phyloP scores from a whole-genome alignment of 2,888 invertebrate species.

The Athetis lepigone region DNA sequence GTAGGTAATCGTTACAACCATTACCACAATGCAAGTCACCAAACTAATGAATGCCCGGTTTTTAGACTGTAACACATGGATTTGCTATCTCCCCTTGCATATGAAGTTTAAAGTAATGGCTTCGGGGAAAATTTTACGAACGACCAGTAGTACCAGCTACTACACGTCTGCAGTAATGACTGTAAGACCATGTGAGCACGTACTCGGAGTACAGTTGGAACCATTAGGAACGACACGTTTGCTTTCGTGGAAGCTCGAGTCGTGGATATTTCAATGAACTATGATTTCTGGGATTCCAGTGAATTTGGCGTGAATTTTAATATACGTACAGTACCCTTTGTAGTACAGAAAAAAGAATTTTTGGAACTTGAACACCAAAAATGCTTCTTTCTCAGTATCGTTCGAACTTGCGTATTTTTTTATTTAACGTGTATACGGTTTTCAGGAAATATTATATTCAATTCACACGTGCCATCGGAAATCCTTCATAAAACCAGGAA shows the following conservation, averaged over 20 bases:
- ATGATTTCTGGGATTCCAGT: constrained; percentile 24
- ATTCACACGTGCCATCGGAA: constrained; percentile 30
- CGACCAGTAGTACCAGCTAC: constrained; percentile 24
- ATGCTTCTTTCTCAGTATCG: neutral
- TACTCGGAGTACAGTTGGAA: constrained; percentile 41
- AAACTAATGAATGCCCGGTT: constrained; percentile 82
- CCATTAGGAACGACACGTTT: constrained; percentile 45
- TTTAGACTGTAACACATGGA: constrained; percentile 74
- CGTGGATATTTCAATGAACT: constrained; percentile 16
- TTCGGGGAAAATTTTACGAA: constrained; percentile 66
- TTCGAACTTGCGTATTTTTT: neutral
- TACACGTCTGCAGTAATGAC: constrained; percentile 67
- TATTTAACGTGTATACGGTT: neutral
- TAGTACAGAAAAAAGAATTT: too few relatives aligned
- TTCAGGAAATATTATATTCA: constrained; percentile 43
- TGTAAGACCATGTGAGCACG: constrained; percentile 60
- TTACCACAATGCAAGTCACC: constrained; percentile 84
- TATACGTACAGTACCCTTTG: too few relatives aligned
- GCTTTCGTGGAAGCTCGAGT: constrained; percentile 42
- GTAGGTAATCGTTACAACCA: constrained; percentile 66
- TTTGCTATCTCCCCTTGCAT: constrained; percentile 67
- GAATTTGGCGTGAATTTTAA: constrained; percentile 27
- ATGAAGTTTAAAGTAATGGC: constrained; percentile 67
- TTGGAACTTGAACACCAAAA: too few relatives aligned
- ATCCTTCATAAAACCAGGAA: constrained; percentile 38